Evolutionary conservation across 2,888 invertebrate species (phyloP), one percentile per base, ranked within the genome.

Genomic region (Biston betularia): DNA sequence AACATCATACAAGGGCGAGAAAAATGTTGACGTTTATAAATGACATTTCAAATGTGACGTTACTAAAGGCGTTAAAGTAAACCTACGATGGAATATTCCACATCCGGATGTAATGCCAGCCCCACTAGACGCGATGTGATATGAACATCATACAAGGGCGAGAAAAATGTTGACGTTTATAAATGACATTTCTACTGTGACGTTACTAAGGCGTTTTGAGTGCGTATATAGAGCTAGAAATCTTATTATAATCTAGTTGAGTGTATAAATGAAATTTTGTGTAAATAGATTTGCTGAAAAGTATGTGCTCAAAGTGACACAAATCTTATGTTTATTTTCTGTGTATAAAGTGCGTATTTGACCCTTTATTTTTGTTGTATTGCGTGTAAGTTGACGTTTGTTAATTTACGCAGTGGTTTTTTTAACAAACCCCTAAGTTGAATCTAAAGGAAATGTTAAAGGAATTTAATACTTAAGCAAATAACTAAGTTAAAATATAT

Each of bases 391-490:
- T 24, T 24, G 3, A 24, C 24, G 24, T 1, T 24, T 24, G 24
- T 24, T 24, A 24, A 24, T 24, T 24, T 24, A 24, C 3, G 24
- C 24, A 24, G 24, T 24, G 24, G 1, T 24, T 24, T 24, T 24
- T 24, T 24, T 24, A 24, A 24, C 24, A 24, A 24, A 24, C 24
- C 24, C 24, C 24, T 24, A 24, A 24, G 24, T 24, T 2, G 24
- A 24, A 38, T 55, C 15, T 33, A 14, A 35, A 35, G 53, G 15
- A 40, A 49, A 24, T 62, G 54, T 46, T 33, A 15, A 62, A 35
- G 62, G 54, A 62, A 58, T 67, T 66, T 66, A 46, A n/a, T 56
- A 56, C 45, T 40, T 61, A 61, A 52, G 56, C 53, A 42, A 50
- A 54, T 54, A 34, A 12, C 4, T 24, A 24, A 24, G n/a, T n/a